phyloP scores from a whole-genome alignment of 1,140 invertebrate genomes.

The Lysiphlebus fabarum region DNA sequence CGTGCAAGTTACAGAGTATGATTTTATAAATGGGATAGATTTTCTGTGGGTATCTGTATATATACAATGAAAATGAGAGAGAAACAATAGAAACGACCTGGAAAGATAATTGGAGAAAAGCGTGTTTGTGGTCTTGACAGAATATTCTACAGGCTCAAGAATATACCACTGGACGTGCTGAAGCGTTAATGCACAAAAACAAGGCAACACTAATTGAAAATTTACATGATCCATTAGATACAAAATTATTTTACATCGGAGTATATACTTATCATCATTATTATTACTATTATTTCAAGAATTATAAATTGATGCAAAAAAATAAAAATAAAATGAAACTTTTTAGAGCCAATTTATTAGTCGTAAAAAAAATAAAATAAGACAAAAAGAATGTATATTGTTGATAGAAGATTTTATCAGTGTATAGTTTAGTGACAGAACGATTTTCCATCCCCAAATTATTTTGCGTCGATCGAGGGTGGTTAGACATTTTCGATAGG shows the following conservation, averaged over 20 bases:
- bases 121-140: constrained; percentile 39
- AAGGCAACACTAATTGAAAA: too few relatives aligned
- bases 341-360: too few relatives aligned
- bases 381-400: too few relatives aligned
- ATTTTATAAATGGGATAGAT: background rate
- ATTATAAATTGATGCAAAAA: too few relatives aligned
- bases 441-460: background rate
- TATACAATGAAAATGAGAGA: background rate
- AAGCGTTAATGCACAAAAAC: constrained; percentile 1
- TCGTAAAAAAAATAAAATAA: too few relatives aligned
- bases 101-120: constrained; percentile 38
- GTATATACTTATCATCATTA: too few relatives aligned
- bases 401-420: too few relatives aligned
- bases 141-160: constrained; percentile 24
- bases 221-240: too few relatives aligned
- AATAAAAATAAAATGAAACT: too few relatives aligned
- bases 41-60: background rate
- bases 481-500: constrained; percentile 38
- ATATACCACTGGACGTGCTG: constrained; percentile 15
- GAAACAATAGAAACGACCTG: background rate
- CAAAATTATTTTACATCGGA: too few relatives aligned
- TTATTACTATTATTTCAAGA: too few relatives aligned
- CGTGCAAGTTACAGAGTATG: constrained; percentile 26
- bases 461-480: constrained; percentile 32
- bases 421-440: too few relatives aligned